Conservation (phyloP, 2,113 vertebrate genomes). For the Anolis carolinensis region DNA sequence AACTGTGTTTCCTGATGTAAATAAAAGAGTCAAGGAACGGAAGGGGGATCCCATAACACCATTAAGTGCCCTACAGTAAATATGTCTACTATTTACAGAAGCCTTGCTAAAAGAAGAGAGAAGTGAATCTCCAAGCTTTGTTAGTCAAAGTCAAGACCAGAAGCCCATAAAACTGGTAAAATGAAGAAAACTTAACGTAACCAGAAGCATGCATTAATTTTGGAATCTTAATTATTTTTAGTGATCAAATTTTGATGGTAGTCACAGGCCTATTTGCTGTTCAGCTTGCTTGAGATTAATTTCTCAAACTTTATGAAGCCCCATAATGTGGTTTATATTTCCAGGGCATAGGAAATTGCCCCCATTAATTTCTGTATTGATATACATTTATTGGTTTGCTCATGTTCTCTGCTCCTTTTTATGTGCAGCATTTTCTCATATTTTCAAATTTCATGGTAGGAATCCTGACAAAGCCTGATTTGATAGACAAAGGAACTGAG, state of each 20-base stretch:
- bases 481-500: conserved; percentile 88
- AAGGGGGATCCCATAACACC: neutral
- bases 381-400: neutral
- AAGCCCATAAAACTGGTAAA: neutral
- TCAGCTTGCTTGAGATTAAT: neutral
- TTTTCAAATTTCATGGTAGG: conserved; percentile 69
- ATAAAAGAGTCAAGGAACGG: neutral
- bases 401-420: neutral
- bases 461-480: conserved; percentile 90
- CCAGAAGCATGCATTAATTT: neutral
- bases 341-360: neutral
- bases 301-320: neutral
- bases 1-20: neutral
- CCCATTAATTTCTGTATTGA: neutral
- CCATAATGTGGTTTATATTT: no score
- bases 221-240: neutral
- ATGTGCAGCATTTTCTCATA: accelerated
- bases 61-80: neutral
- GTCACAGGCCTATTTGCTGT: neutral
- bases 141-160: neutral
- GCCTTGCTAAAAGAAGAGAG: neutral
- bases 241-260: neutral
- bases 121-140: neutral
- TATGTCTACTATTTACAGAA: neutral
- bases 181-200: neutral